phyloP scores from a whole-genome alignment of 2,888 invertebrate species.

The Harpalus rubripes region DNA sequence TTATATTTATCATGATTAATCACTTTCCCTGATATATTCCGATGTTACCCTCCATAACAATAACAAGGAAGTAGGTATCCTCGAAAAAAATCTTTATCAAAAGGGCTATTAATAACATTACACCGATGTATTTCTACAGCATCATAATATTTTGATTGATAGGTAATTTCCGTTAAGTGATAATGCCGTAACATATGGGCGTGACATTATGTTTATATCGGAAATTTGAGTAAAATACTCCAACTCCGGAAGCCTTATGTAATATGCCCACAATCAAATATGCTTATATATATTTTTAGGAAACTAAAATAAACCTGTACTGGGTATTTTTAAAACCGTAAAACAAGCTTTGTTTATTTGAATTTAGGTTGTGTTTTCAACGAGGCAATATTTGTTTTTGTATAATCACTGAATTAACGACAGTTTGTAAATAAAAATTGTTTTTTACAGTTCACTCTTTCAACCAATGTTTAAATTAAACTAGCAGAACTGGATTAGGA shows the following conservation, averaged over 20 bases:
- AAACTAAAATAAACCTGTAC: conserved; percentile 12
- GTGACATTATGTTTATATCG: neutral
- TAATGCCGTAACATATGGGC: conserved; percentile 35
- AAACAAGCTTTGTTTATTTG: conserved; percentile 10
- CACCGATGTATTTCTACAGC: conserved; percentile 12
- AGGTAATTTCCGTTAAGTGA: conserved; percentile 46
- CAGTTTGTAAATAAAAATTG: conserved; percentile 4
- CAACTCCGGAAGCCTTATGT: conserved; percentile 24
- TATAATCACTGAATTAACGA: neutral
- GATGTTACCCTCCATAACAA: neutral
- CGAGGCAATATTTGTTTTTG: neutral
- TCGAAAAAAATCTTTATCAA: neutral
- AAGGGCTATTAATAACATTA: conserved; percentile 23
- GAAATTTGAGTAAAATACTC: conserved; percentile 45
- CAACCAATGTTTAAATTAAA: neutral
- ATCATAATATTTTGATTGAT: conserved; percentile 51
- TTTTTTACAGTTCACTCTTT: neutral
- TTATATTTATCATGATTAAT: conserved; percentile 11
- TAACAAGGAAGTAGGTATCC: neutral
- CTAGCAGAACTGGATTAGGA: no score
- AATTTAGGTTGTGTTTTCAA: neutral
- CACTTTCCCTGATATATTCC: neutral
- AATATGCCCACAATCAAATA: neutral
- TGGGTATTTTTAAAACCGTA: conserved; percentile 28
- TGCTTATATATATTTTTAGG: conserved; percentile 27